These are phyloP conservation scores for Mya arenaria DNA, from an alignment of 1,140 invertebrate genomes.

Conservation along the genomic window DNA sequence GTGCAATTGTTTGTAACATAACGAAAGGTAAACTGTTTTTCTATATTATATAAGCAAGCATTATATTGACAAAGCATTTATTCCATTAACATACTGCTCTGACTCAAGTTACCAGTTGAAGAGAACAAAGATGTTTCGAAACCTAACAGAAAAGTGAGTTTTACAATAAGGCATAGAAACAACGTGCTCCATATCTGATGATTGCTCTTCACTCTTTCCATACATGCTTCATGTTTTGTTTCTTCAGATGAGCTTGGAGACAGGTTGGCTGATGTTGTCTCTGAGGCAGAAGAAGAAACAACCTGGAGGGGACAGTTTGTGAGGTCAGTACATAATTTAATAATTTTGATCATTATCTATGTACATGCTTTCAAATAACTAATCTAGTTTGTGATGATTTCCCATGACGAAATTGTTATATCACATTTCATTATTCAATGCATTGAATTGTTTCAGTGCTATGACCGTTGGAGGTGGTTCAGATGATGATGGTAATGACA, in stretches of 20 bases:
- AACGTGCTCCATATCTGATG: neutral
- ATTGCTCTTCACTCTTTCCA: neutral
- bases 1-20: conserved; percentile 73
- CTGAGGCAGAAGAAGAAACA: conserved; percentile 64
- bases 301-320: conserved; percentile 75
- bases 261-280: conserved; percentile 70
- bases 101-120: too few species aligned
- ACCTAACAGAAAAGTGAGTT: too few species aligned
- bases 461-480: conserved; percentile 79
- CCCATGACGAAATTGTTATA: neutral
- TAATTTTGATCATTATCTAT: too few species aligned
- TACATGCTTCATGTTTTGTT: neutral
- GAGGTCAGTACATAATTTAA: conserved; percentile 60
- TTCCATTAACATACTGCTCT: too few species aligned
- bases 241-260: conserved; percentile 71
- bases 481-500: conserved; percentile 84
- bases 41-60: too few species aligned
- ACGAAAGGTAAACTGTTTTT: conserved; percentile 74
- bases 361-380: too few species aligned
- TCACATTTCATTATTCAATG: neutral
- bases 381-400: too few species aligned
- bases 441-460: conserved; percentile 67
- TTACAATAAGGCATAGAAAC: neutral
- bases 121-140: too few species aligned
- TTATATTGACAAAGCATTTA: too few species aligned